These are phyloP conservation scores for Geodia barretti DNA, from an alignment of 37 sponge, comb jelly and placozoan genomes.

Conservation along the genomic window DNA sequence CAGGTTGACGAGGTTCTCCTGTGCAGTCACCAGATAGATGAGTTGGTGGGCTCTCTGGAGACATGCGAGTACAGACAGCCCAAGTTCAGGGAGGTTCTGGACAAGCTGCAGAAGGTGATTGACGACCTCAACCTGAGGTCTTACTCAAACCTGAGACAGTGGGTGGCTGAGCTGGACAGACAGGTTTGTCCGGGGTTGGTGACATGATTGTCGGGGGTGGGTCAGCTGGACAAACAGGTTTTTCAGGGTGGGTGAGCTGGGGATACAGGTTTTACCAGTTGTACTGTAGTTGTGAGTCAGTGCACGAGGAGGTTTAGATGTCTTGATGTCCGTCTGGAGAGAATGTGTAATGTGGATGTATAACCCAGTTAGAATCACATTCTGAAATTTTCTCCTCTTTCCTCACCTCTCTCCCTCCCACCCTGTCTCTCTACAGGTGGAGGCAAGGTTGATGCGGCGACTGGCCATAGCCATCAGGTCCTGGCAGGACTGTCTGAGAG, in stretches of 20 bases:
- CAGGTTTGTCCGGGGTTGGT: constrained; percentile 47
- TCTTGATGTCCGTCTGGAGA: too few relatives aligned
- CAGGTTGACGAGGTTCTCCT: constrained; percentile 88
- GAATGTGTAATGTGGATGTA: too few relatives aligned
- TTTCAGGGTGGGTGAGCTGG: too few relatives aligned
- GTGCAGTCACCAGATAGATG: constrained; percentile 72
- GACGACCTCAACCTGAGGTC: constrained; percentile 95
- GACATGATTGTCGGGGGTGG: too few relatives aligned
- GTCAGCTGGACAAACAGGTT: too few relatives aligned
- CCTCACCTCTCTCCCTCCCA: too few relatives aligned
- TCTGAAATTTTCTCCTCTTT: too few relatives aligned
- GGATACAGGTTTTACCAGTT: too few relatives aligned
- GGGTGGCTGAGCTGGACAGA: constrained; percentile 71
- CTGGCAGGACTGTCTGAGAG: constrained; percentile 68
- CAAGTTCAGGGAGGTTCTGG: constrained; percentile 64
- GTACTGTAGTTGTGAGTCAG: too few relatives aligned
- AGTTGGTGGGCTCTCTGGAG: constrained; percentile 65
- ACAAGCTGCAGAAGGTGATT: constrained; percentile 87
- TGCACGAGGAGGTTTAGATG: too few relatives aligned
- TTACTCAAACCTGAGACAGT: constrained; percentile 84
- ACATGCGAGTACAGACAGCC: constrained; percentile 70
- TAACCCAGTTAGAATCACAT: too few relatives aligned
- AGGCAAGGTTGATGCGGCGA: constrained; percentile 56
- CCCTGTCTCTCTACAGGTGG: constrained; percentile 71
- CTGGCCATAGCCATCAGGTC: constrained; percentile 56